Evolutionary conservation across 2,888 invertebrate genomes (phyloP).

Genomic region (Macrophya alboannulata): DNA sequence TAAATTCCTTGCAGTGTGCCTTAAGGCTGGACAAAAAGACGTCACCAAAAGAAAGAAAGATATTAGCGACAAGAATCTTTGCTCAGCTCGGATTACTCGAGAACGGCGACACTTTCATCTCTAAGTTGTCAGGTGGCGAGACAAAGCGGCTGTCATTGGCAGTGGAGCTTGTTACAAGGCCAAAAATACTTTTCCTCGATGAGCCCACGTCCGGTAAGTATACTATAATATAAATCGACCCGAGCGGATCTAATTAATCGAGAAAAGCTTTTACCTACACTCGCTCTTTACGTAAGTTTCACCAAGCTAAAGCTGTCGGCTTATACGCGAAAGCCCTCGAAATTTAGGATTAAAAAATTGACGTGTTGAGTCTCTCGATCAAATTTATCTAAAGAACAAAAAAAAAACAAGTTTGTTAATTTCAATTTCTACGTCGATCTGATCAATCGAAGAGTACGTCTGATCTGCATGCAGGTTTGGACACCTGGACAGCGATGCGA

Average conservation of each 20-base stretch:
- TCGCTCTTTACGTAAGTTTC: neutral
- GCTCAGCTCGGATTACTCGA: constrained; percentile 66
- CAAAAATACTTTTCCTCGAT: constrained; percentile 68
- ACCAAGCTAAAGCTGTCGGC: neutral
- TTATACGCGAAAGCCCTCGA: too few relatives aligned
- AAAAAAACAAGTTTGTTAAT: neutral
- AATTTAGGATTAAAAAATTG: too few relatives aligned
- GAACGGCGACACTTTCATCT: constrained; percentile 78
- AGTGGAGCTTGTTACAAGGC: constrained; percentile 71
- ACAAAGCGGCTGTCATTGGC: constrained; percentile 83
- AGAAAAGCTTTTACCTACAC: neutral
- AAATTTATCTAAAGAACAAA: neutral
- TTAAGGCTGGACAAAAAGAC: constrained; percentile 63
- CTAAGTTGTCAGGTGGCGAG: constrained; percentile 84
- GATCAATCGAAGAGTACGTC: neutral
- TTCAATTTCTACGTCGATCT: neutral
- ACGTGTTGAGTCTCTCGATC: neutral
- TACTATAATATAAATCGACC: neutral
- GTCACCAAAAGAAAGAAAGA: constrained; percentile 53
- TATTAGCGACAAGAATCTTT: constrained; percentile 60
- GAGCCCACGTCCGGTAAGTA: constrained; percentile 70
- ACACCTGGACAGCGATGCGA: constrained; percentile 83
- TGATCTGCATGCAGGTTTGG: constrained; percentile 78
- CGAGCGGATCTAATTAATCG: neutral
- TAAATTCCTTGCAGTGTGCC: constrained; percentile 62